Base-by-base conservation (phyloP, 92 coral and sea anemone genomes). In the Porites divaricata region DNA sequence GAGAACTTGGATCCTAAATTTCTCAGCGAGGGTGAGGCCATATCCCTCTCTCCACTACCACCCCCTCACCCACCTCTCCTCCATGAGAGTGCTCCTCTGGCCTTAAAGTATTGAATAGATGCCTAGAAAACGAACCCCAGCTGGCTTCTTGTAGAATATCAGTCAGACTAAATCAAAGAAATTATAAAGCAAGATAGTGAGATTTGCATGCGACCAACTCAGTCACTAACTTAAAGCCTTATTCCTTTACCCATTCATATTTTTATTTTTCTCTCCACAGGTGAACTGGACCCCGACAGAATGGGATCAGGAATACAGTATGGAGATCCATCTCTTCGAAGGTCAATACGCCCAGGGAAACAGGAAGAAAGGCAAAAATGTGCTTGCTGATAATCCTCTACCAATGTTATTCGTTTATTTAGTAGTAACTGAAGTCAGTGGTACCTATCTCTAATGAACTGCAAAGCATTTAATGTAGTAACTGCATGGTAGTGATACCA, bases 291-390 rank as follows among this genome's bases (percentile, higher is more conserved):
- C 70, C 99, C 99, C n/a, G 99, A 97, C 83, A 91, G 99, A 83
- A 97, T 97, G 99, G 99, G 99, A 15, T 97, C 99, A 49, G 99
- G 99, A 4, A 97, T 97, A 72, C 99, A 97, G 76, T 97, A 97
- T 48, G 99, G 99, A 35, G 99, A 97, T 79, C 99, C 99, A 66
- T 94, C 99, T 15, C 88, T 93, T 45, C 98, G 99, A 83, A 89
- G 99, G 88, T 88, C 99, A 70, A 92, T 97, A 82, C 94, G 96
- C 51, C 98, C 99, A 54, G 95, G 98, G 26, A 89, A 91, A 76
- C 81, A 61, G 41, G 83, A 84, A 10, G 82, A 84, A 10, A 35
- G 78, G 65, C 82, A 41, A 67, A 84, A 74, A 67, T 84, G 88
- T 66, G 75, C 88, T 16, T 84, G 88, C 67, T 84, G 57, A 62